Base-by-base conservation (phyloP, 2,888 invertebrate species). In the Tridacna crocea region DNA sequence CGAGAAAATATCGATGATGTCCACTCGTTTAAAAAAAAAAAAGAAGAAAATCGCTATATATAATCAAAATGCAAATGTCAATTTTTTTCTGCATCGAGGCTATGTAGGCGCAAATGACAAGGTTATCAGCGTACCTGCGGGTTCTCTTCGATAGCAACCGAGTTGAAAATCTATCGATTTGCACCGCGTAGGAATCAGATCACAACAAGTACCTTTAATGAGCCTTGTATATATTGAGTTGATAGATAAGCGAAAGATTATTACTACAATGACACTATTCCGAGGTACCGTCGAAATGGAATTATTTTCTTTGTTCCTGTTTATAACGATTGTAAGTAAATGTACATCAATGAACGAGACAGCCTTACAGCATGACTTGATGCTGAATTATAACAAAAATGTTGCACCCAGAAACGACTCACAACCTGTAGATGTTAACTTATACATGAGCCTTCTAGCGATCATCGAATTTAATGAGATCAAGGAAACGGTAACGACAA, bases 381-480 rank as follows among this genome's bases (percentile, higher is more conserved):
- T 73, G 73, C 19, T 8, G 6, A 46, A 36, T 12, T 73, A 73
- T 47, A 73, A 73, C 73, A 73, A 1, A 36, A 73, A 73, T 22
- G 73, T 73, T 13, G 61, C 61, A 27, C 73, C 73, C 10, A 27
- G 27, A 65, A 26, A 22, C 27, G 46, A 36, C 36, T n/a, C n/a
- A 13, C n/a, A 2, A 0, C n/a, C 60, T 26, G 73, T 60, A 3
- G n/a, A 58, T 26, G 61, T 73, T n/a, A 55, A 73, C 58, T 51
- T 72, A 10, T 47, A 51, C 13, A 24, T 61, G 36, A 61, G 27
- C 48, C 22, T 70, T 48, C 63, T 65, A 11, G 61, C 75, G n/a
- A 65, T 75, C 19, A 51, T 48, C 6, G 65, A 75, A 47, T 75
- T 75, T 22, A 48, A 75, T 47, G 63, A 63, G 19, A 75, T 48